A percentile compares a stretch with the other conserved stretches of the same genome.
These are phyloP conservation scores for Syngnathus typhle DNA, from an alignment of 2,113 vertebrate species.

Conservation along the genomic window DNA sequence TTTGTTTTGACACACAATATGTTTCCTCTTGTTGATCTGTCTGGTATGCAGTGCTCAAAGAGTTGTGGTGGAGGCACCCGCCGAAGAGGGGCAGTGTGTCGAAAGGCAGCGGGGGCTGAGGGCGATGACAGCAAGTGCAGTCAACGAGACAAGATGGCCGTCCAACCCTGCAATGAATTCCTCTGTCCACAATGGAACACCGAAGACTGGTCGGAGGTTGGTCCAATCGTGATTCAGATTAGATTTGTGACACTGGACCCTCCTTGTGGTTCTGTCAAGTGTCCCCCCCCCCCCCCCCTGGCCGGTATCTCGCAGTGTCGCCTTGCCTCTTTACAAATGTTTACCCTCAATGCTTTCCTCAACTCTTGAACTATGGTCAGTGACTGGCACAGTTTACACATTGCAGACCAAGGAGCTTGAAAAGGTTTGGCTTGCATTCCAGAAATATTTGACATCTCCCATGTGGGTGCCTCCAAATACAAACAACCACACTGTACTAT, in stretches of 20 bases:
- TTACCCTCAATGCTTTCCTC: conserved; percentile 28
- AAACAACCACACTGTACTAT: conserved; percentile 32
- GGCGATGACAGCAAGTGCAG: conserved; percentile 87
- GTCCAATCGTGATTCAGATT: conserved; percentile 19
- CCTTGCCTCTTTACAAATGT: not conserved
- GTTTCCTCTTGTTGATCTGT: conserved; percentile 20
- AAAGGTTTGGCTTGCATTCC: conserved; percentile 53
- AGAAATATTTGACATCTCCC: conserved; percentile 54
- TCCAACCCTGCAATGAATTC: conserved; percentile 87
- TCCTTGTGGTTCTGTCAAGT: too few relatives aligned
- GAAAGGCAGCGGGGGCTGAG: conserved; percentile 74
- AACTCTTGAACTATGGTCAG: conserved; percentile 19
- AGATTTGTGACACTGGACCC: not conserved
- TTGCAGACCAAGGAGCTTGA: conserved; percentile 35
- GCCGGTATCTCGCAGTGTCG: too few relatives aligned
- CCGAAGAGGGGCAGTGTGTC: conserved; percentile 81
- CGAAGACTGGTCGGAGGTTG: conserved; percentile 94
- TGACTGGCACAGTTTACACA: conserved; percentile 37
- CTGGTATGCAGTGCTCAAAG: conserved; percentile 82
- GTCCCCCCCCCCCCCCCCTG: too few relatives aligned
- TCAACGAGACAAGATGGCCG: conserved; percentile 81
- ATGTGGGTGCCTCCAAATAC: conserved; percentile 46
- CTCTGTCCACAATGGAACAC: conserved; percentile 89
- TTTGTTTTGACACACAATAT: conserved; percentile 19
- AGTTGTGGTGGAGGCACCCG: conserved; percentile 86